phyloP scores from a whole-genome alignment of 37 sponge, comb jelly and placozoan species.

The Corticium candelabrum region DNA sequence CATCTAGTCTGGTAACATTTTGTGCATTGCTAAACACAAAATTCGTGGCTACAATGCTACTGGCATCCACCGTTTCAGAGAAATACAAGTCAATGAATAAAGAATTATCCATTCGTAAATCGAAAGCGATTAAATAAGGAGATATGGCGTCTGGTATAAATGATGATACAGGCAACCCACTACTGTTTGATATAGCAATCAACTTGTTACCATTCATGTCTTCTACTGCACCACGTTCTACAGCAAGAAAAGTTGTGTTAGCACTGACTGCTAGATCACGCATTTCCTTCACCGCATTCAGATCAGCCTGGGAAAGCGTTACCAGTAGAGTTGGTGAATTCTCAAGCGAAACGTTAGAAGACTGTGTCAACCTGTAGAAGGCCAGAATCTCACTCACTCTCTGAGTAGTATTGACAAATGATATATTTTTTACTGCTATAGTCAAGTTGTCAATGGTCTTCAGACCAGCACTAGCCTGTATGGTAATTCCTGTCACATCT shows the following conservation, averaged over 20 bases:
- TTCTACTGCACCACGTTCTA: conserved; percentile 32
- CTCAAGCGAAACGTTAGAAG: conserved; percentile 18
- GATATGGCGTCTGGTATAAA: conserved; percentile 43
- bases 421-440: no score
- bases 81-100: conserved; percentile 67
- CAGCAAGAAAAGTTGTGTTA: conserved; percentile 42
- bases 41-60: conserved; percentile 42
- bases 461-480: conserved; percentile 44
- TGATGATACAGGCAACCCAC: conserved; percentile 22
- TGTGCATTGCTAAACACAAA: conserved; percentile 45
- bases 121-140: conserved; percentile 50
- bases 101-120: conserved; percentile 29
- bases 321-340: conserved; percentile 38
- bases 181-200: conserved; percentile 9
- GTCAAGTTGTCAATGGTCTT: conserved; percentile 14
- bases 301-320: conserved; percentile 29
- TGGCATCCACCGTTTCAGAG: conserved; percentile 77
- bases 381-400: conserved; percentile 26
- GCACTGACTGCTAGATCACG: conserved; percentile 39
- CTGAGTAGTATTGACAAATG: no score
- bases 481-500: conserved; percentile 35
- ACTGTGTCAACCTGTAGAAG: conserved; percentile 42
- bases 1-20: conserved; percentile 11
- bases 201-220: conserved; percentile 66
- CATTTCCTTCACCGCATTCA: conserved; percentile 56